These are phyloP conservation scores for Colistium nudipinnis DNA, from an alignment of 2,113 vertebrate genomes.

Conservation along the genomic window DNA sequence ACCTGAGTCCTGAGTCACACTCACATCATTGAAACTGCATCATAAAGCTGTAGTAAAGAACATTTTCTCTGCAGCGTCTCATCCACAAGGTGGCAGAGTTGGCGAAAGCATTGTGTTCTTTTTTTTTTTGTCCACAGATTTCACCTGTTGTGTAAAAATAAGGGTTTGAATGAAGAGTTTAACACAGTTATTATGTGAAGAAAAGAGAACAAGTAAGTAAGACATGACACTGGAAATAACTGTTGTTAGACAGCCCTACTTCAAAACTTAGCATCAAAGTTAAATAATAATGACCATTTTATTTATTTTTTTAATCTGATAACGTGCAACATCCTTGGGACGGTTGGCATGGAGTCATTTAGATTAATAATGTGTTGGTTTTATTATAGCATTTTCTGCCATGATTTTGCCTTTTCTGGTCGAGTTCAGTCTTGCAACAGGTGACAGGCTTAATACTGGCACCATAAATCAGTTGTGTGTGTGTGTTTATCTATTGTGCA, in stretches of 20 bases:
- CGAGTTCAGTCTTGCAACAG: slow-evolving; percentile 8
- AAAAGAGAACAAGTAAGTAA: too few relatives aligned
- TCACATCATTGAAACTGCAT: too few relatives aligned
- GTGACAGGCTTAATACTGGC: slow-evolving; percentile 9
- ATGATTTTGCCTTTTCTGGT: not conserved
- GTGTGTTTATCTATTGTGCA: slow-evolving; percentile 38
- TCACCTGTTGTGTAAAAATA: not conserved
- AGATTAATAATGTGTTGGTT: not conserved
- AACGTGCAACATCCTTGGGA: too few relatives aligned
- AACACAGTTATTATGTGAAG: too few relatives aligned
- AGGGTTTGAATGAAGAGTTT: not conserved
- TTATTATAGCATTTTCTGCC: not conserved
- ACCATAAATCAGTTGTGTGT: slow-evolving; percentile 40
- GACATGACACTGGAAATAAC: too few relatives aligned
- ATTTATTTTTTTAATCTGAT: too few relatives aligned
- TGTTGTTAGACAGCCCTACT: too few relatives aligned
- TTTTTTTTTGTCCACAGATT: not conserved
- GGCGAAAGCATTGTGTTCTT: not conserved
- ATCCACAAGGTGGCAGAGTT: slow-evolving; percentile 54
- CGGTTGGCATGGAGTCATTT: too few relatives aligned
- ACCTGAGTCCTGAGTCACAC: too few relatives aligned
- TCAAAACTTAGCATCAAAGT: too few relatives aligned
- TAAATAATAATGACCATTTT: too few relatives aligned
- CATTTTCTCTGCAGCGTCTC: not conserved
- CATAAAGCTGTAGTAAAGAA: too few relatives aligned